Conservation (phyloP, 2,113 vertebrate species). For the Arenaria interpres region DNA sequence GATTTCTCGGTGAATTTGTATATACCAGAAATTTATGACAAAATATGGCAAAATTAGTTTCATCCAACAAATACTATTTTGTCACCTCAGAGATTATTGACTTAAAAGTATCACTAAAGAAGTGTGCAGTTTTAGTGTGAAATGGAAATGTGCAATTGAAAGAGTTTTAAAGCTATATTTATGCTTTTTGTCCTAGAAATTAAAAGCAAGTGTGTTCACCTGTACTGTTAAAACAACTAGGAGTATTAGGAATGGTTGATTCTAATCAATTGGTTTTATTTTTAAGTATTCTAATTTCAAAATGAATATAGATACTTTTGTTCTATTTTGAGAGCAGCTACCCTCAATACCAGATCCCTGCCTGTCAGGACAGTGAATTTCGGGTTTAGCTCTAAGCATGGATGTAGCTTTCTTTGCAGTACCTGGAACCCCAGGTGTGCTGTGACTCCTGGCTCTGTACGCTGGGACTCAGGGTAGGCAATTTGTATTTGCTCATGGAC, state of each 20-base stretch:
- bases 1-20: neutral
- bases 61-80: neutral
- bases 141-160: neutral
- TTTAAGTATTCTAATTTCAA: neutral
- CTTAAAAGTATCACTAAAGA: neutral
- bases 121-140: neutral
- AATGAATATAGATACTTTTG: neutral
- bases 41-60: neutral
- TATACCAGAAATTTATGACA: neutral
- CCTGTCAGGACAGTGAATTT: neutral
- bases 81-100: neutral
- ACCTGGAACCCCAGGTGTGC: rapidly evolving
- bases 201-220: neutral
- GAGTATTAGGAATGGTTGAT: neutral
- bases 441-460: rapidly evolving
- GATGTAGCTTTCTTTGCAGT: neutral
- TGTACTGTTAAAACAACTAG: neutral
- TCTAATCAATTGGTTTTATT: neutral
- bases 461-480: neutral
- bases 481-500: neutral
- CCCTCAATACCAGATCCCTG: neutral
- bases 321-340: neutral
- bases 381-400: neutral
- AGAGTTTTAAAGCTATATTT: neutral
- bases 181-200: neutral